Base-by-base conservation (phyloP, 2,113 vertebrate species). In the Sapayoa aenigma region DNA sequence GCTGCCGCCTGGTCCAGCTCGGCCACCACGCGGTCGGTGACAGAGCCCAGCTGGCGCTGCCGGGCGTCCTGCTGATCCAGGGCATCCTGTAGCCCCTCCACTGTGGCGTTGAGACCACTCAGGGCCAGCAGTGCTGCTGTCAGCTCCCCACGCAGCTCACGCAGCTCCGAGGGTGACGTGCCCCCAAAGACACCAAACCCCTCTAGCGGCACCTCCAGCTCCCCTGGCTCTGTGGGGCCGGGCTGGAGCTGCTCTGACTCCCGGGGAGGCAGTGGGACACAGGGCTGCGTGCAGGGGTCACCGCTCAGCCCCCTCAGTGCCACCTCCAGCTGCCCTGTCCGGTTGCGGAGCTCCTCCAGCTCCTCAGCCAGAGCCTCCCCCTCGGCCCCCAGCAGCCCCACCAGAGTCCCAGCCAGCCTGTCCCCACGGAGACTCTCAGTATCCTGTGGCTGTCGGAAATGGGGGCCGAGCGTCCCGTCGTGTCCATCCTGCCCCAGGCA, bases 1-100 rank as follows among this genome's bases (percentile, higher is more conserved):
- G 97, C 98, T 60, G 98, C 98, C 21, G 99, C 92, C 52, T 97
- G 87, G 90, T 98, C 98, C 85, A 99, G 98, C 98, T 99, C 98
- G 6, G 98, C 96, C 72, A 98, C 94, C 69, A 99, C 98, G 71
- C 97, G 97, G 75, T 99, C 97, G 62, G 98, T 99, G 83, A 96
- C 94, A 58, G 94, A 85, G 33, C 91, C 97, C 91, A 99, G 90
- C 71, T 98, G 97, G 5, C 95, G 97, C 60, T 99, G 93, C 3
- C 96, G 97, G 18, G 98, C 95, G 1, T 97, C 98, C 35, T 99
- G 99, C 67, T 97, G 98, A 31, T 98, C 98, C 47, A 99, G 94
- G 0, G 97, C 98, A 33, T 98, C 97, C 85, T 98, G 98, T 59
- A 99, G 98, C 46, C 96, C 98, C 15, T 98, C 98, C 87, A 99